Base-by-base conservation (phyloP, 1,140 invertebrate genomes). In the Galleria mellonella region DNA sequence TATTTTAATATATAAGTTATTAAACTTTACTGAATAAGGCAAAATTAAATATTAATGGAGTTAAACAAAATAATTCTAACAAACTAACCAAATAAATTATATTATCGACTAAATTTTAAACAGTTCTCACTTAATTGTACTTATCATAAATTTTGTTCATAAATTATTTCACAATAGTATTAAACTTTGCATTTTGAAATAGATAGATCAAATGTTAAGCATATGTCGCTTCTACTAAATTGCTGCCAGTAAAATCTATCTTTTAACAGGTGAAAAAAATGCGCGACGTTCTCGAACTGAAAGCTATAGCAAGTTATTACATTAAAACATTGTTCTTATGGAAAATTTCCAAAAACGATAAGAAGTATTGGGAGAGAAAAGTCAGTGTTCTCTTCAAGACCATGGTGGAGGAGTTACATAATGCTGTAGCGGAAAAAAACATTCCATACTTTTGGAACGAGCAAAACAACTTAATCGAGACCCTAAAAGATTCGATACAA, bases 241-340 rank as follows among this genome's bases (percentile, higher is more conserved):
- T 23, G 9, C 12, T 23, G 17, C 6, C 17, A 23, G 17, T 2
- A 23, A 23, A 23, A 23, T 3, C 6, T 23, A 23, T 23, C 2
- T 23, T 23, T 23, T 23, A 23, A 23, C 17, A 82, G 77, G 55
- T 85, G n/a, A 76, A 88, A 60, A 87, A 87, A 56, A 43, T 88
- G 9, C 67, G 87, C 4, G 86, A 87, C 47, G 55, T 67, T 0
- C 44, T 78, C 0, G 55, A 73, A 9, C 73, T 88, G 56, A 67
- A 69, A 15, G 46, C 51, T 1, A 86, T 88, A 10, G 84, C 87
- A 0, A 88, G 87, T 45, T 88, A 88, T 48, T 88, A 84, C 50
- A 87, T 88, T 17, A 88, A 88, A 55, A 88, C 87, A 4, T 49
- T 88, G 0, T 86, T 87, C 50, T 53, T 88, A 4, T 87, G 81